Base-by-base conservation (phyloP, 2,113 vertebrate genomes). In the Triplophysa siluroides region DNA sequence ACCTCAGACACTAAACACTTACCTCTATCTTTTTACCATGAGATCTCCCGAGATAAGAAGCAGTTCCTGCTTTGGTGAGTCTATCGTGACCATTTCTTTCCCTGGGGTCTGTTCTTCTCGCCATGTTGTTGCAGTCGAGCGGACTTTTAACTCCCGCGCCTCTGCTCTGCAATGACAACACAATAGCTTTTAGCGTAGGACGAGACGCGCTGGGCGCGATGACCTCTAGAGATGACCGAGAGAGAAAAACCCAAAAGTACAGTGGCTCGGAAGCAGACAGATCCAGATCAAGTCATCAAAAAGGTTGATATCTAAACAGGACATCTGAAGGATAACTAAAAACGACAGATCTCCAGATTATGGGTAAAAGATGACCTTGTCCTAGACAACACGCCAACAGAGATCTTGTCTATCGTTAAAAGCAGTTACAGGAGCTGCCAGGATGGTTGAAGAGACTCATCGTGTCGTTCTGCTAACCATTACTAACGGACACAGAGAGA, bases 91-190 rank as follows among this genome's bases (percentile, higher is more conserved):
- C 82, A 43, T 80, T 83, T 70, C 84, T 88, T 86, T 88, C 87
- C 87, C 80, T 83, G 79, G 68, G 26, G 83, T 78, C 87, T 79
- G 84, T 85, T 3, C 80, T 91, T 83, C 82, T 85, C 81, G 83
- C 82, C 69, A 80, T 83, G 83, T 47, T 64, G 76, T 82, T 87
- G 84, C 86, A 83, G 14, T 86, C 84, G 68, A 43, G 74, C 83
- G 77, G 74, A 87, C 43, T 88, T 78, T 86, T 85, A 85, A 81
- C 90, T 66, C 88, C 63, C 50, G 82, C 86, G 82, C 84, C 78
- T 78, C 65, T 85, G 50, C 79, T 88, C 95, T 96, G 90, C 89
- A 92, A 94, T 33, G 90, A 89, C 89, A 92, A 88, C 87, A 89
- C 77, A 91, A 82, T 74, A 84, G 79, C 78, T 83, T 84, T 83